Evolutionary conservation across 2,797 vertebrate species (phyloP), one percentile per base, ranked within the genome.

Genomic region (Discoglossus pictus): DNA sequence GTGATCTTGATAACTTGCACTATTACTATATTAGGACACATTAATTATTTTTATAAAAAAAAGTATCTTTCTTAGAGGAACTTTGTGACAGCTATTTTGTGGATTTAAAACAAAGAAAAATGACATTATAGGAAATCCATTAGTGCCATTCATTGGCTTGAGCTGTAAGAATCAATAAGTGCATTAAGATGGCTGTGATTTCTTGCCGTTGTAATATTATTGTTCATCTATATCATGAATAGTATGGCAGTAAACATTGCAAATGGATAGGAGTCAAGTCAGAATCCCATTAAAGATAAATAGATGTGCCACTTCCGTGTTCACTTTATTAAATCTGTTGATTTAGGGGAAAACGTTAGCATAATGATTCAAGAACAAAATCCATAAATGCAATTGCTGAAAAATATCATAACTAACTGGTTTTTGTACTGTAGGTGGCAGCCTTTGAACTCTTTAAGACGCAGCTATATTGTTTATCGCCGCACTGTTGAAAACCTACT

Each of bases 391-490:
- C n/a, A n/a, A n/a, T n/a, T n/a, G n/a, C n/a, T n/a, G n/a, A n/a
- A n/a, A n/a, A n/a, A n/a, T n/a, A n/a, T n/a, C n/a, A n/a, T n/a
- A n/a, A n/a, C n/a, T n/a, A n/a, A n/a, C n/a, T n/a, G n/a, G n/a
- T n/a, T n/a, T 63, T 35, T 65, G 36, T 50, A 7, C 66, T 54
- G 56, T 68, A 68, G 58, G 43, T 54, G 66, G 66, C 66, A 61
- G 55, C 20, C 20, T 61, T 68, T 68, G 39, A 56, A 48, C 25
- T 67, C 20, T 38, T 66, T 36, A 35, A 8, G 8, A 44, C 7
- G 16, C 2, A 2, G 20, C 34, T 65, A 6, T 9, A 27, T 9
- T 36, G n/a, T n/a, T n/a, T n/a, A n/a, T n/a, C n/a, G n/a, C n/a
- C 5, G 38, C 13, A 27, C n/a, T 7, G 15, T 61, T 4, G 31